A percentile compares a stretch with the other conserved stretches of the same genome.
These are phyloP conservation scores for Bellardia bayeri DNA, from an alignment of 2,888 invertebrate genomes.

Conservation along the genomic window DNA sequence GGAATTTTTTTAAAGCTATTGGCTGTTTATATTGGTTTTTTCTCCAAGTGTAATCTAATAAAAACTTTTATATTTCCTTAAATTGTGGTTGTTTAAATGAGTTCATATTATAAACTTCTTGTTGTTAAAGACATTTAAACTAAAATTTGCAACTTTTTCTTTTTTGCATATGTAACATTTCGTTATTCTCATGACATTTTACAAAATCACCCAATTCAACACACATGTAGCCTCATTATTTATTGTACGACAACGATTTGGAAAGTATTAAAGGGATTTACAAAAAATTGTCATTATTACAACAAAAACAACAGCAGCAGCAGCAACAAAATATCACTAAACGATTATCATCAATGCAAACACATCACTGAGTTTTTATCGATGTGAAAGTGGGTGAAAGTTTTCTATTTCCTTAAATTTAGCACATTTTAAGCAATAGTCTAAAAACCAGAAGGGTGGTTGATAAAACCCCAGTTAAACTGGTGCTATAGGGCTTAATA, in stretches of 20 bases:
- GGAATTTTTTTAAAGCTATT: not conserved
- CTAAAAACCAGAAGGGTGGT: conserved; percentile 32
- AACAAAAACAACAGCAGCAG: conserved; percentile 25
- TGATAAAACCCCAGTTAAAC: not conserved
- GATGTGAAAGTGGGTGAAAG: conserved; percentile 67
- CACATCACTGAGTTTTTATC: conserved; percentile 63
- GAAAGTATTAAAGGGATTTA: conserved; percentile 44
- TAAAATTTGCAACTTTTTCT: conserved; percentile 16
- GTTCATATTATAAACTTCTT: not conserved
- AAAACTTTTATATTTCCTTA: not conserved
- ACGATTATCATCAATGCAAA: conserved; percentile 70
- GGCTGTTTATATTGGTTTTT: not conserved
- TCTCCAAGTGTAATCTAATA: not conserved
- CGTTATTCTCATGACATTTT: conserved; percentile 29
- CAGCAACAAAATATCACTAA: conserved; percentile 55
- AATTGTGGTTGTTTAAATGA: conserved; percentile 13
- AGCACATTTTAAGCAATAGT: conserved; percentile 1
- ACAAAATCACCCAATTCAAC: conserved; percentile 16
- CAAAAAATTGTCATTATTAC: conserved; percentile 61
- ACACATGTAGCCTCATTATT: conserved; percentile 46
- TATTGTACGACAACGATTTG: conserved; percentile 39
- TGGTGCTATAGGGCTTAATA: conserved; percentile 38
- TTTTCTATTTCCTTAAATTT: conserved; percentile 37
- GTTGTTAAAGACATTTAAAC: conserved; percentile 1
- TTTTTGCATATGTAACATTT: conserved; percentile 36